Percentiles rank a stretch among this genome's conserved stretches.
These are phyloP conservation scores for Coenonympha glycerion DNA, from an alignment of 2,888 invertebrate genomes.

Conservation along the genomic window DNA sequence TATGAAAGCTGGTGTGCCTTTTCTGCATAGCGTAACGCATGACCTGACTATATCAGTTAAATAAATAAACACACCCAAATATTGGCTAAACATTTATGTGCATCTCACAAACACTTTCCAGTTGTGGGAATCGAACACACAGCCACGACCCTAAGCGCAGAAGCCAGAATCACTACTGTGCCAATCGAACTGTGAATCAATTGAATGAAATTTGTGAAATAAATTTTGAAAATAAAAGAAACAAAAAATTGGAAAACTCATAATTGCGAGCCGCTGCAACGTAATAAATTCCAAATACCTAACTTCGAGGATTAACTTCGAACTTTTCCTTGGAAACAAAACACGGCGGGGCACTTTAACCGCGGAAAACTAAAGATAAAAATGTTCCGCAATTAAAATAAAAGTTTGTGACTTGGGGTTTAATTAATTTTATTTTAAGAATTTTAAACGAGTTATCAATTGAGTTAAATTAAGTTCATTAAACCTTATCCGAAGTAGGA, in stretches of 20 bases:
- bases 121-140: too few species aligned
- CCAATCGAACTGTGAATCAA: too few species aligned
- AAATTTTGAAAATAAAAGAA: neutral
- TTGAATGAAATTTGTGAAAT: too few species aligned
- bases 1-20: too few species aligned
- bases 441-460: neutral
- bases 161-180: too few species aligned
- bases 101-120: too few species aligned
- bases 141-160: too few species aligned
- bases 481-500: too few species aligned
- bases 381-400: neutral
- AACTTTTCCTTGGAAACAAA: neutral
- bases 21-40: too few species aligned
- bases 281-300: slow-evolving; percentile 25
- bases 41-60: too few species aligned
- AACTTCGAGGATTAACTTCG: slow-evolving; percentile 16
- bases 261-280: slow-evolving; percentile 16
- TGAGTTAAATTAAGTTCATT: neutral
- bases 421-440: neutral
- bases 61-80: too few species aligned
- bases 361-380: neutral
- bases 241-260: neutral
- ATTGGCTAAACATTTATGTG: too few species aligned
- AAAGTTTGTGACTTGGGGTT: neutral
- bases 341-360: neutral